Evolutionary conservation across 2,888 invertebrate species (phyloP).

Genomic region (Platypus cylindrus): DNA sequence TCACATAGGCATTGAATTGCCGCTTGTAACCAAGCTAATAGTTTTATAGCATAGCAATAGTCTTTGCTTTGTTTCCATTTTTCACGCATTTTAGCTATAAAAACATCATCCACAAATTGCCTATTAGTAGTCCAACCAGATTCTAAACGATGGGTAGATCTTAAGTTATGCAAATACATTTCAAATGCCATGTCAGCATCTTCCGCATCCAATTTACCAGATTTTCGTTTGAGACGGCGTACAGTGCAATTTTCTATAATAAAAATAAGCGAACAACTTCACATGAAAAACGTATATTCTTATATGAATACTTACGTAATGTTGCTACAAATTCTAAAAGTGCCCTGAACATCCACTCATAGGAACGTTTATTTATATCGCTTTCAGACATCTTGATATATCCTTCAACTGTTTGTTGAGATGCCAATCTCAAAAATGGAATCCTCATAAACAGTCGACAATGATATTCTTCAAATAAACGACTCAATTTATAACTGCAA

Average conservation of each 20-base stretch:
- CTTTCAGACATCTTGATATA: constrained; percentile 39
- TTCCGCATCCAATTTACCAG: constrained; percentile 19
- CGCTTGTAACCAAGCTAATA: constrained; percentile 38
- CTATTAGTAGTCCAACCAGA: no score
- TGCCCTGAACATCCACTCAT: constrained; percentile 47
- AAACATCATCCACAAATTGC: constrained; percentile 14
- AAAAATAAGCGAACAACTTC: no score
- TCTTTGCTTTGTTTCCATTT: constrained; percentile 27
- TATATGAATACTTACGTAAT: constrained; percentile 43
- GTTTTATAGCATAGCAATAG: constrained; percentile 32
- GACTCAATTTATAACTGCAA: constrained; percentile 40
- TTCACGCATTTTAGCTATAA: constrained; percentile 24
- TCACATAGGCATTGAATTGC: constrained; percentile 43
- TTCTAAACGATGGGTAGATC: constrained; percentile 21
- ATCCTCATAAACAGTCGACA: constrained; percentile 40
- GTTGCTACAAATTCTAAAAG: constrained; percentile 47
- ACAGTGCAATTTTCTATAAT: constrained; percentile 28
- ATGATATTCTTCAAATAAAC: constrained; percentile 29
- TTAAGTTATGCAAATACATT: constrained; percentile 25
- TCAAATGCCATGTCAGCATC: constrained; percentile 20
- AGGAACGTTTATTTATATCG: constrained; percentile 40
- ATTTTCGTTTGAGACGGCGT: constrained; percentile 29
- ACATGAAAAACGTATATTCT: no score
- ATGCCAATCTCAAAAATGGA: constrained; percentile 59
- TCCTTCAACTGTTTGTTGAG: constrained; percentile 48